Evolutionary conservation across 2,888 invertebrate genomes (phyloP).

Genomic region (Cremastobaeus sp.): DNA sequence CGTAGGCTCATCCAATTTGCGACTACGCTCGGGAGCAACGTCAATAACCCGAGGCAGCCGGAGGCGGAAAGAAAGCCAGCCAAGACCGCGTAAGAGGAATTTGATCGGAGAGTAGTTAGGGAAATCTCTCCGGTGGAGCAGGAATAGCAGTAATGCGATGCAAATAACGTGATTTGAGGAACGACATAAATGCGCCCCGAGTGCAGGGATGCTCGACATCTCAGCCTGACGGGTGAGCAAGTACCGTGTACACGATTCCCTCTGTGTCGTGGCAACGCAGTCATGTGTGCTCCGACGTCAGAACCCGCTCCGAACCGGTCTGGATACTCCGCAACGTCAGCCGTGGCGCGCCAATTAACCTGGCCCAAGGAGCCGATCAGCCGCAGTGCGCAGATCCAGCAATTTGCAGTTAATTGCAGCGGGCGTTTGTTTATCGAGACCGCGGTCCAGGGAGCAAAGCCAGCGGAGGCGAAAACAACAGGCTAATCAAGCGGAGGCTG

Average conservation of each 20-base stretch:
- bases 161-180: constrained; percentile 52
- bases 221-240: constrained; percentile 57
- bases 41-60: too few relatives aligned
- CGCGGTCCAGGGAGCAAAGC: too few relatives aligned
- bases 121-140: constrained; percentile 8
- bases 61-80: too few relatives aligned
- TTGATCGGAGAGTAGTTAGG: constrained; percentile 8
- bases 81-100: constrained; percentile 3
- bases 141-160: constrained; percentile 32
- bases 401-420: too few relatives aligned
- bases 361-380: constrained; percentile 48
- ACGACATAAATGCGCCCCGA: constrained; percentile 47
- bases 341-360: constrained; percentile 55
- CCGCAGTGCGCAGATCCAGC: constrained; percentile 48
- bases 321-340: constrained; percentile 36
- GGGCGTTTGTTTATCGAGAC: too few relatives aligned
- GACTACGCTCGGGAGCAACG: too few relatives aligned
- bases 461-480: too few relatives aligned
- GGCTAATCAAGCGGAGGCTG: too few relatives aligned
- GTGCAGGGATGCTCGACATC: constrained; percentile 54
- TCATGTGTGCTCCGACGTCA: constrained; percentile 58
- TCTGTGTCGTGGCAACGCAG: constrained; percentile 57
- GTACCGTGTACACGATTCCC: constrained; percentile 59
- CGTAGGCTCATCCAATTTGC: too few relatives aligned
- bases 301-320: constrained; percentile 36